These are phyloP conservation scores for Aleiodes alternator DNA, from an alignment of 2,888 invertebrate species.

Conservation along the genomic window DNA sequence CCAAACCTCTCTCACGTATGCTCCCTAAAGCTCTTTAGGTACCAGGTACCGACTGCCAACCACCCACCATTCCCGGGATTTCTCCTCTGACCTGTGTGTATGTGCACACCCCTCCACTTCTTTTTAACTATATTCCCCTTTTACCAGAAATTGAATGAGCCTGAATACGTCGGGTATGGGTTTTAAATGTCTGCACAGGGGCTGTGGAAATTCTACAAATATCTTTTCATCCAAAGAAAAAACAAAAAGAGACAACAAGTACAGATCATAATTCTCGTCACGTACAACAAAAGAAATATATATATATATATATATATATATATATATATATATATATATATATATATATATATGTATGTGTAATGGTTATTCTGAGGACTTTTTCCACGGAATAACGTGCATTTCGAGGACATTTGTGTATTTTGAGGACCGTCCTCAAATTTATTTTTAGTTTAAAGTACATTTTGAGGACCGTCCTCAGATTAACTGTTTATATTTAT, in stretches of 20 bases:
- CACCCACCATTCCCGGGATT: conserved; percentile 61
- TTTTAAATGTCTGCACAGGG: conserved; percentile 15
- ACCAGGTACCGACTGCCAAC: conserved; percentile 67
- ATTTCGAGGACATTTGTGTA: no score
- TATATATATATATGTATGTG: no score
- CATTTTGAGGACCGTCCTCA: no score
- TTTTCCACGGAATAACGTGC: no score
- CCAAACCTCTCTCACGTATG: conserved; percentile 70
- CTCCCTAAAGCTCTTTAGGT: conserved; percentile 73
- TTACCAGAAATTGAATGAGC: conserved; percentile 23
- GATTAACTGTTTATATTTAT: no score
- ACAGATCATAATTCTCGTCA: conserved; percentile 1
- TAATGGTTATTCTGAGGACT: no score
- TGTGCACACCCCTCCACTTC: conserved; percentile 45
- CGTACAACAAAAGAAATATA: conserved; percentile 8
- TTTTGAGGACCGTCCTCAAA: no score
- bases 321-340: no score
- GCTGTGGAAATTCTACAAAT: conserved; percentile 11
- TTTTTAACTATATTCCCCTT: background rate
- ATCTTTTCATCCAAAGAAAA: conserved; percentile 4
- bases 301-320: background rate
- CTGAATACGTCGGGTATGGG: conserved; percentile 45
- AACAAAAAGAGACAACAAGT: conserved; percentile 5
- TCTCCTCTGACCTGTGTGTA: conserved; percentile 56
- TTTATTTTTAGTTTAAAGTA: no score